Evolutionary conservation across 2,113 vertebrate genomes (phyloP).

Genomic region (Ammodramus savannarum): DNA sequence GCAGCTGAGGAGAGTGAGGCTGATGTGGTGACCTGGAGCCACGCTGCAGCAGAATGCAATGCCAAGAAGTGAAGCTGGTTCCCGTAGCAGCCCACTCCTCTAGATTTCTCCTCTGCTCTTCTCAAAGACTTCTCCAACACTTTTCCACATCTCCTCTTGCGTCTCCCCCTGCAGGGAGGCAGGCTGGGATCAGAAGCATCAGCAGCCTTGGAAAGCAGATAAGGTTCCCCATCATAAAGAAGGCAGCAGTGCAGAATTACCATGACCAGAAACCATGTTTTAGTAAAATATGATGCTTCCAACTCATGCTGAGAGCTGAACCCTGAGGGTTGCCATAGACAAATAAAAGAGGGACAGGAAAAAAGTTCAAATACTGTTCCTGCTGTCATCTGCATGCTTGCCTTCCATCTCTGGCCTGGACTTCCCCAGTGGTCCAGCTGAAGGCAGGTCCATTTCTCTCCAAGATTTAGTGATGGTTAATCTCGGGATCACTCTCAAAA

Average conservation of each 20-base stretch:
- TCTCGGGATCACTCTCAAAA: not conserved
- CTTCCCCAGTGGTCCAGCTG: not conserved
- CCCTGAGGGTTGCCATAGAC: not conserved
- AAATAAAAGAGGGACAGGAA: not conserved
- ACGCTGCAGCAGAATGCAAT: not conserved
- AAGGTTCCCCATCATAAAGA: not conserved
- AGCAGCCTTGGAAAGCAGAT: not conserved
- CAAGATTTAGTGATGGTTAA: not conserved
- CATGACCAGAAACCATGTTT: not conserved
- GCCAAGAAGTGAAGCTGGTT: not conserved
- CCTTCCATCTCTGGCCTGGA: not conserved
- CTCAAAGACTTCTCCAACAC: not conserved
- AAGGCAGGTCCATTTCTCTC: not conserved
- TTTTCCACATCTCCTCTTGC: fast-evolving
- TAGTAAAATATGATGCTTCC: not conserved
- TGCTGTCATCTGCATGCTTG: fast-evolving
- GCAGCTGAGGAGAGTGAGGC: not conserved
- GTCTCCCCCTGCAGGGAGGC: not conserved
- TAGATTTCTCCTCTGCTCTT: not conserved
- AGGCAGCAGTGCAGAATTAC: not conserved
- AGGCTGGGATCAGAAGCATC: not conserved
- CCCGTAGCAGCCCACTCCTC: not conserved
- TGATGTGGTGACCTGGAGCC: not conserved
- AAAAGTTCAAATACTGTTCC: not conserved
- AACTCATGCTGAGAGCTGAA: not conserved